phyloP scores from a whole-genome alignment of 1,140 invertebrate genomes.

The Arion vulgaris region DNA sequence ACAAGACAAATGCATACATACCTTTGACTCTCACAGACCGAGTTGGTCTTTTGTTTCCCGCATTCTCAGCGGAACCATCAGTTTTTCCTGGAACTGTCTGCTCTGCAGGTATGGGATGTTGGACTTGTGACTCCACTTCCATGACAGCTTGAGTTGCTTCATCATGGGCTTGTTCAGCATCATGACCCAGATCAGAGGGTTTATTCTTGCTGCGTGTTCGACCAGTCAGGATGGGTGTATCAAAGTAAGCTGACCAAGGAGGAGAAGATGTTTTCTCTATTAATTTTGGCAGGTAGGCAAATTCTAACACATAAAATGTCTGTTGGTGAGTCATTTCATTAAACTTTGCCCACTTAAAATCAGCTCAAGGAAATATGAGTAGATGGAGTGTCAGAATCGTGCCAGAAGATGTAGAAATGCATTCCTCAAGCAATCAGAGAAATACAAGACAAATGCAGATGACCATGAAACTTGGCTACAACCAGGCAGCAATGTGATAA shows the following conservation, averaged over 20 bases:
- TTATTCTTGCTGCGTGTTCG: slow-evolving; percentile 47
- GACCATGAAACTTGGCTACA: no score
- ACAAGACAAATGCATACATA: no score
- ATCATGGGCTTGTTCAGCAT: neutral
- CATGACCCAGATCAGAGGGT: slow-evolving; percentile 13
- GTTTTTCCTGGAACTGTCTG: neutral
- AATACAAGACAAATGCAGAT: no score
- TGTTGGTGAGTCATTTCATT: neutral
- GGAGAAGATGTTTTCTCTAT: neutral
- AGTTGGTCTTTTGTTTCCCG: slow-evolving; percentile 35
- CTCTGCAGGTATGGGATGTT: neutral
- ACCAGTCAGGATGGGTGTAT: slow-evolving; percentile 45
- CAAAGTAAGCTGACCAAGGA: slow-evolving; percentile 48
- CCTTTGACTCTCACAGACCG: slow-evolving; percentile 43
- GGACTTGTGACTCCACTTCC: neutral
- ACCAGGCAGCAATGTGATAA: no score
- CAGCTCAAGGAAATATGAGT: no score
- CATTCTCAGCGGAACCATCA: neutral
- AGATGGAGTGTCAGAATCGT: no score
- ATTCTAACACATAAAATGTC: neutral
- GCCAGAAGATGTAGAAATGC: no score
- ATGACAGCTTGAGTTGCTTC: neutral
- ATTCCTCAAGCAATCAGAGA: no score
- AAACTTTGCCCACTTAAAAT: neutral
- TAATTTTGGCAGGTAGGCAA: neutral